Evolutionary conservation across 2,888 invertebrate species (phyloP), one percentile per base, ranked within the genome.

Genomic region (Drosophila infuscata): DNA sequence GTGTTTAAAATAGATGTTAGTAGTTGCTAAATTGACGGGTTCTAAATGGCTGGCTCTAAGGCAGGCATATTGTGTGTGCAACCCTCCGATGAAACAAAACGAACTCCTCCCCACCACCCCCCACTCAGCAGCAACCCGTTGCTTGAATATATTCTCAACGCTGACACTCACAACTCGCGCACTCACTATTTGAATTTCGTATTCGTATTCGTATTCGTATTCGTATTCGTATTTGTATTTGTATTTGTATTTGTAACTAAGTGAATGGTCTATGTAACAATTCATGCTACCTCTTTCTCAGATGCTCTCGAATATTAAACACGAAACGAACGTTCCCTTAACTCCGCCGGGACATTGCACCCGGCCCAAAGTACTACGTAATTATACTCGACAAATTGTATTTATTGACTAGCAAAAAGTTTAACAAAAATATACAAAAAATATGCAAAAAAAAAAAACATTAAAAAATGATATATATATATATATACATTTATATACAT

Each of bases 1-100:
- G 64, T 60, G 56, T 54, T 72, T 59, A 75, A 81, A 66, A 69
- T 70, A 72, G 46, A 73, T 64, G 76, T 78, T 57, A 68, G 60
- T 70, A 77, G 74, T 73, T 82, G 81, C 76, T 74, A 83, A 77
- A 81, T 78, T 79, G 82, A 88, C 81, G 87, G 84, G 88, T 87
- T 89, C 87, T 87, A 87, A 82, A 82, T 83, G 79, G 83, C 85
- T 84, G 85, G 71, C 85, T 81, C 59, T 71, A 83, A 83, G 88
- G 70, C 88, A 82, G 85, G 72, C 88, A 81, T 87, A 78, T 81
- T 71, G 83, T 82, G 78, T 79, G 83, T 74, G 79, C 72, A 84
- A 74, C 74, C 81, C 75, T 64, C 74, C 70, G 72, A 74, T 63
- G 63, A 54, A 54, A 52, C 35, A 57, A 43, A 46, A 36, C 51